phyloP scores from a whole-genome alignment of 2,888 invertebrate species.

The Listrodromus nycthemerus region DNA sequence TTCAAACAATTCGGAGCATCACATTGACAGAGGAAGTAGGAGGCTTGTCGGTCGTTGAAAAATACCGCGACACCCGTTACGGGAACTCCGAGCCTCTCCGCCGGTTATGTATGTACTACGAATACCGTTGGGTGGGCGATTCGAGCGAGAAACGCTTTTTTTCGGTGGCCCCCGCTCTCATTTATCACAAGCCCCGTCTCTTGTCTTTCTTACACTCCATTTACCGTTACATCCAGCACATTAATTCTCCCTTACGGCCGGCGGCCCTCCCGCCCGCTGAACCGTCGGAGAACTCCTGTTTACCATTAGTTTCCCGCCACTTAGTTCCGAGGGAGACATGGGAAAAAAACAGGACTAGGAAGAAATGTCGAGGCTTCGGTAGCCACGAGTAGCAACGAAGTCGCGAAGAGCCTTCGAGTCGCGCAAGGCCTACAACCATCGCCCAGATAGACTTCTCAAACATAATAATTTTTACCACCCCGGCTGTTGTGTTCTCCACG shows the following conservation, averaged over 20 bases:
- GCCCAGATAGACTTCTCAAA: conserved; percentile 59
- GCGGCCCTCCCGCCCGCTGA: conserved; percentile 28
- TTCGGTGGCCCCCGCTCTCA: conserved; percentile 66
- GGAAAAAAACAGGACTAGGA: conserved; percentile 64
- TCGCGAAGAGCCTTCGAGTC: background rate
- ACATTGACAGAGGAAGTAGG: background rate
- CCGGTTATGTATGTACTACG: conserved; percentile 25
- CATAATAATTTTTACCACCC: conserved; percentile 62
- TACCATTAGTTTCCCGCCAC: conserved; percentile 81
- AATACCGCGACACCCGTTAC: conserved; percentile 41
- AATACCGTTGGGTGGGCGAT: conserved; percentile 36
- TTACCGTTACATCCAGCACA: conserved; percentile 81
- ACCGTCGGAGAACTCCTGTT: conserved; percentile 75
- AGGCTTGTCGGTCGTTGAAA: background rate
- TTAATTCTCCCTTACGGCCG: conserved; percentile 78
- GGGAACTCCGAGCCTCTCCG: conserved; percentile 11
- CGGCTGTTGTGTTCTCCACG: conserved; percentile 32
- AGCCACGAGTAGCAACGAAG: conserved; percentile 31
- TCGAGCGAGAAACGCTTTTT: conserved; percentile 48
- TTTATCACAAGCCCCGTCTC: conserved; percentile 73
- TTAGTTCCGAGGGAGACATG: conserved; percentile 72
- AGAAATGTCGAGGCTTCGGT: conserved; percentile 29
- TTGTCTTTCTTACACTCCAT: conserved; percentile 80
- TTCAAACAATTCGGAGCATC: conserved; percentile 10
- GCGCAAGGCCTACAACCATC: conserved; percentile 27